Percentiles rank a stretch among this genome's conserved stretches.
These are phyloP conservation scores for Laodelphax striatellus DNA, from an alignment of 1,140 invertebrate species.

Conservation along the genomic window DNA sequence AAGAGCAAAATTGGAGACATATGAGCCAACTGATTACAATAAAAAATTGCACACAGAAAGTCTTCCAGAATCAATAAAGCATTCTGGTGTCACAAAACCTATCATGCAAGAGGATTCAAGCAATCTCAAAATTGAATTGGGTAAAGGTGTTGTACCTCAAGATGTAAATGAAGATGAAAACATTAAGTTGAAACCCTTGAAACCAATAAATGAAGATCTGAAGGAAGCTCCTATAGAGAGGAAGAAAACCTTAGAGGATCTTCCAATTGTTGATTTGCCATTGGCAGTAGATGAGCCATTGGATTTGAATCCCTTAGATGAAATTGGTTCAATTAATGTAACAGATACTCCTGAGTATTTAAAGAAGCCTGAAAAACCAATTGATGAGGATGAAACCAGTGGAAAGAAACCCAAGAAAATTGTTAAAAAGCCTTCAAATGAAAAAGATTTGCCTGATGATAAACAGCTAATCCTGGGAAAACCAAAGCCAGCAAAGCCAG, in stretches of 20 bases:
- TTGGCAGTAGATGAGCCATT: conserved; percentile 20
- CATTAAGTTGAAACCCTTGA: conserved; percentile 27
- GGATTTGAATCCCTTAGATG: conserved; percentile 19
- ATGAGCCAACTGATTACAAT: conserved; percentile 15
- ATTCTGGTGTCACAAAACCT: conserved; percentile 9
- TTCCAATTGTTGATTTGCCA: conserved; percentile 18
- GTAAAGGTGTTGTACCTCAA: conserved; percentile 21
- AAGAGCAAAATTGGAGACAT: conserved; percentile 21
- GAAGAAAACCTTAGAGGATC: conserved; percentile 20
- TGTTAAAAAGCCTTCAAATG: conserved; percentile 11
- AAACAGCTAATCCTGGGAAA: conserved; percentile 19
- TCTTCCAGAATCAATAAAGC: neutral
- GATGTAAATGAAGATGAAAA: conserved; percentile 22
- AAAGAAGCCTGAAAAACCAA: conserved; percentile 11
- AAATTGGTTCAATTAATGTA: conserved; percentile 4
- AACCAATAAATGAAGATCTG: conserved; percentile 21
- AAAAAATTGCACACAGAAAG: neutral
- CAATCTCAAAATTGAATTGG: conserved; percentile 32
- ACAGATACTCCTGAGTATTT: neutral
- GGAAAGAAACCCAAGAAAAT: conserved; percentile 10
- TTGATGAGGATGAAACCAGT: neutral
- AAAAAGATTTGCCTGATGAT: conserved; percentile 9
- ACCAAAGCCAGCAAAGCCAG: conserved; percentile 14
- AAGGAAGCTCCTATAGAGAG: conserved; percentile 24
- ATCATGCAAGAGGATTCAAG: conserved; percentile 41